Evolutionary conservation across 1,140 invertebrate genomes (phyloP).

Genomic region (Vanessa tameamea): DNA sequence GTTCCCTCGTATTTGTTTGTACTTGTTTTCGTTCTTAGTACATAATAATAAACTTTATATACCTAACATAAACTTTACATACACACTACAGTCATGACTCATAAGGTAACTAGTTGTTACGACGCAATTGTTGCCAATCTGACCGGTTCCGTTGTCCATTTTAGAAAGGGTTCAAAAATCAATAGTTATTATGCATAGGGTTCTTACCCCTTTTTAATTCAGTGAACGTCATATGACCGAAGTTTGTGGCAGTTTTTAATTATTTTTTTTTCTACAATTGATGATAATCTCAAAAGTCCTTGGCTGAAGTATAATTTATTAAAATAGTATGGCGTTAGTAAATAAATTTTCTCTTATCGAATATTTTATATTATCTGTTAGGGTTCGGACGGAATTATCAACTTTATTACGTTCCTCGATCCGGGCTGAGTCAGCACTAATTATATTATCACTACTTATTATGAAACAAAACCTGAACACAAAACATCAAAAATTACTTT

Average conservation of each 20-base stretch:
- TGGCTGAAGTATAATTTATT: not conserved
- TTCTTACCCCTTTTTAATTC: conserved; percentile 26
- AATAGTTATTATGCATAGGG: conserved; percentile 39
- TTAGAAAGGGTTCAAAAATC: conserved; percentile 48
- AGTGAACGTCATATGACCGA: not conserved
- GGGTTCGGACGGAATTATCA: not conserved
- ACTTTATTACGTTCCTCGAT: too few relatives aligned
- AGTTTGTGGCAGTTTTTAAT: not conserved
- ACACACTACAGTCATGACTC: conserved; percentile 1
- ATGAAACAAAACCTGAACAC: too few relatives aligned
- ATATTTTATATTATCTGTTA: not conserved
- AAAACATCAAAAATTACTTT: too few relatives aligned
- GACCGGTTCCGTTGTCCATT: conserved; percentile 30
- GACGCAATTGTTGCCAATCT: conserved; percentile 26
- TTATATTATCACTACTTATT: too few relatives aligned
- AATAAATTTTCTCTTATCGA: not conserved
- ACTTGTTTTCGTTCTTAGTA: too few relatives aligned
- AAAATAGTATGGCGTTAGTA: not conserved
- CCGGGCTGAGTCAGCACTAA: too few relatives aligned
- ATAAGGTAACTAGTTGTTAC: conserved; percentile 23
- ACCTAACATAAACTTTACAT: not conserved
- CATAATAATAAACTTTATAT: not conserved
- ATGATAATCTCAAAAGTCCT: not conserved
- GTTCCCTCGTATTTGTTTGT: too few relatives aligned
- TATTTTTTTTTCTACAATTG: not conserved